Base-by-base conservation (phyloP, 2,797 vertebrate species). In the Clarias pachynema region DNA sequence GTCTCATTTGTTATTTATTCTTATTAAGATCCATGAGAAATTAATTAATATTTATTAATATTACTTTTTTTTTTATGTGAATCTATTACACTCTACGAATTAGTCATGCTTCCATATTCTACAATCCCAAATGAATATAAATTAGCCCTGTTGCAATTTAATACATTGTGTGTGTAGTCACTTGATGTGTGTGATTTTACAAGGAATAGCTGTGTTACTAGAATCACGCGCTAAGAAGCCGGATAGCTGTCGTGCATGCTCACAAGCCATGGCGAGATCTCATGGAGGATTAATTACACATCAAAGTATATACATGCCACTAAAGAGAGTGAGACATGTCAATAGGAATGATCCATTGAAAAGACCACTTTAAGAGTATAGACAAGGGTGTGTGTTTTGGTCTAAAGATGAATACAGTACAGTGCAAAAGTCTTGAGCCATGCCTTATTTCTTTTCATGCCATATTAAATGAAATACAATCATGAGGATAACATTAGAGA, bases 1-100 rank as follows among this genome's bases (percentile, higher is more conserved):
- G 91, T 92, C 92, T 94, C 93, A 95, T 95, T 91, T 93, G 92
- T 96, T 95, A 95, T 96, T 96, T 94, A 95, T 95, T 91, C 92
- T 93, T 93, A 95, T 95, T 93, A 95, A 95, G 95, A 95, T 92
- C 95, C 92, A 79, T 75, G 9, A 59, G 16, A 29, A 83, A 44
- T 44, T 44, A 1, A 44, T 44, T 44, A 1, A 44, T 44, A 44
- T 44, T 44, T 10, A 44, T 44, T 44, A 44, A 10, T 5, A 1
- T 37, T 44, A 10, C 44, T 44, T 4, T 4, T 44, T 44, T 44
- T 44, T 2, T 0, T 5, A 44, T 44, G 44, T 44, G 44, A 44
- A 44, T 24, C 29, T 60, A 60, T 14, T 60, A 60, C 18, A 59
- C 74, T 31, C 53, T 1, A 59, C 29, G 22, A 34, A 59, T 57